phyloP scores from a whole-genome alignment of 2,113 vertebrate species.

The Falcunculus frontatus region DNA sequence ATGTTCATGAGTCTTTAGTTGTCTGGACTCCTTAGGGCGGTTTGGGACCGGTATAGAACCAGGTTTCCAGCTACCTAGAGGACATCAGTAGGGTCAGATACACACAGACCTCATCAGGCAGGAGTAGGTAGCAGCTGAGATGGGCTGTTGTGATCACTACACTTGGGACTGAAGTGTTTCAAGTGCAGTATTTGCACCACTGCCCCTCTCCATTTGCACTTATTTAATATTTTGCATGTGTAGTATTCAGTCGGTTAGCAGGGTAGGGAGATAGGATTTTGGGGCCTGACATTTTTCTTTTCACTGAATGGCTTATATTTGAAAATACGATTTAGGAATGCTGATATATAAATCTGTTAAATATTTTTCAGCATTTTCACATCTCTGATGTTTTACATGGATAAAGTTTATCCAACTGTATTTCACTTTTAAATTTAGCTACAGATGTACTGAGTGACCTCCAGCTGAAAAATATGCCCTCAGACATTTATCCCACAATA shows the following conservation, averaged over 20 bases:
- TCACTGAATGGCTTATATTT: not conserved
- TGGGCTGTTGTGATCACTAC: not conserved
- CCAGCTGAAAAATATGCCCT: not conserved
- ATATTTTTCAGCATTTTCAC: not conserved
- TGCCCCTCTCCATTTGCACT: fast-evolving
- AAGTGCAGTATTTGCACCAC: not conserved
- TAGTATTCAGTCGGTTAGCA: not conserved
- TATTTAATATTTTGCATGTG: not conserved
- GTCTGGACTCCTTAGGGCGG: not conserved
- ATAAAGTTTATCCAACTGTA: not conserved
- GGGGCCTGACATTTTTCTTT: not conserved
- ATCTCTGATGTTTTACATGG: not conserved
- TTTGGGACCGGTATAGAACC: not conserved
- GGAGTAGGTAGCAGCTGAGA: not conserved
- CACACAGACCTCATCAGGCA: fast-evolving
- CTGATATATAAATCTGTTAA: not conserved
- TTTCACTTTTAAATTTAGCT: not conserved
- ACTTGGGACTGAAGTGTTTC: not conserved
- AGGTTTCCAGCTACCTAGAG: not conserved
- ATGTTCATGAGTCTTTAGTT: not conserved
- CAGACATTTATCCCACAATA: not conserved
- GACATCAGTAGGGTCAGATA: not conserved
- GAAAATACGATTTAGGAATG: not conserved
- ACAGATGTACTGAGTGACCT: not conserved
- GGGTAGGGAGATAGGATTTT: not conserved